Evolutionary conservation across 2,888 invertebrate genomes (phyloP), one percentile per base, ranked within the genome.

Genomic region (Pterostichus niger): DNA sequence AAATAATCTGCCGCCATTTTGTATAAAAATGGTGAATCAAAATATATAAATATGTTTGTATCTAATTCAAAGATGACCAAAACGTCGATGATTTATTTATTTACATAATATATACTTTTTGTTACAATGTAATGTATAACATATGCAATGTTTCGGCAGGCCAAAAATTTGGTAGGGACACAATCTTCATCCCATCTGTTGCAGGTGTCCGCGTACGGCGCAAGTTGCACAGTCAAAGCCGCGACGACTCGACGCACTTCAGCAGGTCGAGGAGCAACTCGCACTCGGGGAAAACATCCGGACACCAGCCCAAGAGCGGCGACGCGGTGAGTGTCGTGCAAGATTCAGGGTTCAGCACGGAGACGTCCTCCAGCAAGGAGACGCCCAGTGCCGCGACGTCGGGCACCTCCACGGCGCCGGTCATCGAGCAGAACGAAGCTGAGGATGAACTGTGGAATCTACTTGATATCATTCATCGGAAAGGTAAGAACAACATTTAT

Each of bases 321-420:
- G 92, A 91, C 84, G 91, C 91, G 85, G 91, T 91, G 56, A 93
- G 93, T 82, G 93, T 93, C 84, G 93, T 95, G 31, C 94, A 95
- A 88, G 97, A 97, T 91, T 96, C 96, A 73, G 97, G 97, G 81
- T 97, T 97, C 91, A 96, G 96, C 89, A 96, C 97, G 84, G 97
- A 97, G 90, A 96, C 96, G 77, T 96, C 95, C 79, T 94, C 94
- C 87, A 96, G 94, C 87, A 95, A 95, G 89, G 95, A 95, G 89
- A 94, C 95, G 85, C 95, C 95, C 87, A 93, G 93, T 88, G 90
- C 88, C 15, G 85, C 88, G 5, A 86, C 87, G 89, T 91, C 40
- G 0, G 40, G 40, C 6, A 40, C 86, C 87, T 87, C 86, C 87
- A 87, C 91, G 83, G 91, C 91, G 33, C 85, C 84, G 11, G 85